Conservation (phyloP, 2,113 vertebrate species). For the Ictalurus punctatus region DNA sequence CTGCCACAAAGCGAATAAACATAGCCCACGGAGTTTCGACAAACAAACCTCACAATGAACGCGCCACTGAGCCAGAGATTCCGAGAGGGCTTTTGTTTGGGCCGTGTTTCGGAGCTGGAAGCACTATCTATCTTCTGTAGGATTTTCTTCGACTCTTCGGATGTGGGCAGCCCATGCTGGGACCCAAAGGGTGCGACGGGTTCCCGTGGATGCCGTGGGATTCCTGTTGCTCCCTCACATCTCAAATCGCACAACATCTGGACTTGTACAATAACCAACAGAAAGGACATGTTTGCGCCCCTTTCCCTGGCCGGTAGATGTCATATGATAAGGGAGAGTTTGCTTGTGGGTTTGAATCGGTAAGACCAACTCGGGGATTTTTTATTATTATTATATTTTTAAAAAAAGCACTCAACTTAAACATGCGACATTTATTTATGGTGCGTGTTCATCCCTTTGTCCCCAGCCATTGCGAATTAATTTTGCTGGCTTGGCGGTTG, state of each 20-base stretch:
- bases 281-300: not conserved
- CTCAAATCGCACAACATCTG: not conserved
- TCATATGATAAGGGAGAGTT: not conserved
- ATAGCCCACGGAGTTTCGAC: not conserved
- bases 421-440: not conserved
- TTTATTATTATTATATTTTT: too few species aligned
- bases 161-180: slow-evolving; percentile 62
- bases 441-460: not conserved
- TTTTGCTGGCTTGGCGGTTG: not conserved
- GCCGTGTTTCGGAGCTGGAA: not conserved
- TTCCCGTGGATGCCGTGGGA: not conserved
- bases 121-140: slow-evolving; percentile 21
- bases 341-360: not conserved
- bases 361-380: not conserved
- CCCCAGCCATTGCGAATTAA: not conserved
- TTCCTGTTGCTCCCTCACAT: not conserved
- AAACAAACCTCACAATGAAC: not conserved
- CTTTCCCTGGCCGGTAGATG: not conserved
- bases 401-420: not conserved
- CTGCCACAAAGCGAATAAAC: not conserved
- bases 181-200: slow-evolving; percentile 41
- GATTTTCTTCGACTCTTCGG: slow-evolving; percentile 7
- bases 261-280: not conserved
- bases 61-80: not conserved
- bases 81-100: not conserved